These are phyloP conservation scores for Eubasilissa splendida DNA, from an alignment of 2,888 invertebrate genomes.

Conservation along the genomic window DNA sequence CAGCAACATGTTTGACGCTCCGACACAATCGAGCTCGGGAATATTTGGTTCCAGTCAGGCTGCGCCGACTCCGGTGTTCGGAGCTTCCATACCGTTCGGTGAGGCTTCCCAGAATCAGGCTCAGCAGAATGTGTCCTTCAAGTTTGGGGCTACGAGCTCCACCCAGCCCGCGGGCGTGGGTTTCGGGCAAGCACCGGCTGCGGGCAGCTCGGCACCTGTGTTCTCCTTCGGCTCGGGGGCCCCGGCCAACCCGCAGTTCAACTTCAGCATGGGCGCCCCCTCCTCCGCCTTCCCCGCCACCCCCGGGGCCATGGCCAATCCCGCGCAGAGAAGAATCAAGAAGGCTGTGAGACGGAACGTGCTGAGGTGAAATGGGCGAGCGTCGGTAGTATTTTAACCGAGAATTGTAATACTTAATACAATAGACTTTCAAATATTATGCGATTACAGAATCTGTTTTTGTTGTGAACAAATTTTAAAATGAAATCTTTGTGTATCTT, in stretches of 20 bases:
- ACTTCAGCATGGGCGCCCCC: conserved; percentile 56
- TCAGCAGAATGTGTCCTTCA: conserved; percentile 37
- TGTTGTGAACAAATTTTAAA: conserved; percentile 42
- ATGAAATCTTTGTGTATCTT: conserved; percentile 35
- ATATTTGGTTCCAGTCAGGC: conserved; percentile 55
- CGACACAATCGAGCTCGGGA: conserved; percentile 29
- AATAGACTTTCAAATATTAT: conserved; percentile 39
- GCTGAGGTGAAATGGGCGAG: conserved; percentile 42
- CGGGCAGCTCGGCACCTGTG: conserved; percentile 58
- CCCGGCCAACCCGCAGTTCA: conserved; percentile 51
- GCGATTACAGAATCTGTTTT: conserved; percentile 35
- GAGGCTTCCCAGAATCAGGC: conserved; percentile 41
- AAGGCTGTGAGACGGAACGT: conserved; percentile 55
- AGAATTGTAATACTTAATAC: conserved; percentile 27
- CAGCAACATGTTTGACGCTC: conserved; percentile 44
- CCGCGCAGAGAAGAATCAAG: conserved; percentile 50
- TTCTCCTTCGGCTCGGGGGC: conserved; percentile 62
- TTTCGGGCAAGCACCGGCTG: conserved; percentile 43
- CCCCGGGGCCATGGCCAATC: conserved; percentile 41
- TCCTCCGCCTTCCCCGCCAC: conserved; percentile 45
- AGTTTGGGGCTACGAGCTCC: conserved; percentile 45
- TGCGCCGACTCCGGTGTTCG: conserved; percentile 52
- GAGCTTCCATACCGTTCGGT: conserved; percentile 56
- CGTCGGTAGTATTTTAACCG: neutral
- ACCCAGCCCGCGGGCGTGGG: conserved; percentile 19